Evolutionary conservation across 37 sponge, comb jelly and placozoan genomes (phyloP), one percentile per base, ranked within the genome.

Genomic region (Lycopodina hypogea): DNA sequence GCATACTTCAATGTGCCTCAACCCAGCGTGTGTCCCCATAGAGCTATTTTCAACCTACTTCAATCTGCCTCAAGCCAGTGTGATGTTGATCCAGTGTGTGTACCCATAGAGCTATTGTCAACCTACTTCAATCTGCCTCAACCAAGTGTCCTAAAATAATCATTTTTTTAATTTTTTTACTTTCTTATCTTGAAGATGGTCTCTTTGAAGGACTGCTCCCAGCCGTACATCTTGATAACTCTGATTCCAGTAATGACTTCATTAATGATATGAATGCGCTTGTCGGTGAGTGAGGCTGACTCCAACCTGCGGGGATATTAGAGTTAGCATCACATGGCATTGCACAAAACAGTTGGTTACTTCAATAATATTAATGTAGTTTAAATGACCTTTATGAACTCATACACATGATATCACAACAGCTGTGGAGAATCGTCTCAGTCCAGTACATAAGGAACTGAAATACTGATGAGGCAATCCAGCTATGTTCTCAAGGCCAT

Each of bases 201-300:
- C 24, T 60, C 60, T 51, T 76, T 70, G 79, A 93, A 93, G 68
- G 94, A 81, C 68, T 89, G 61, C 88, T 93, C 94, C 94, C 94
- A 93, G 50, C 77, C 94, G 69, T 93, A 93, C 94, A 93, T 93
- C 83, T 93, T 93, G 71, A 93, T 93, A 45, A 89, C 81, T 75
- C 88, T 89, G 68, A 93, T 93, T 18, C 94, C 90, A 53, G 88
- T 52, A 74, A 93, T 93, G 56, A 93, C 68, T 68, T 93, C 90
- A 61, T 89, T 93, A 90, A 93, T 93, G 50, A 89, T 58, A 41
- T 66, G 64, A 0, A 93, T 74, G 26, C 94, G 69, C 30, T 79
- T 83, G 78, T 93, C 94, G 15, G 93, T 92, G 40, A 82, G 42
- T 34, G 22, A 19, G 29, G 90, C 93, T 30, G 88, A 80, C 50